phyloP scores from a whole-genome alignment of 2,888 invertebrate species.

The Limnephilus marmoratus region DNA sequence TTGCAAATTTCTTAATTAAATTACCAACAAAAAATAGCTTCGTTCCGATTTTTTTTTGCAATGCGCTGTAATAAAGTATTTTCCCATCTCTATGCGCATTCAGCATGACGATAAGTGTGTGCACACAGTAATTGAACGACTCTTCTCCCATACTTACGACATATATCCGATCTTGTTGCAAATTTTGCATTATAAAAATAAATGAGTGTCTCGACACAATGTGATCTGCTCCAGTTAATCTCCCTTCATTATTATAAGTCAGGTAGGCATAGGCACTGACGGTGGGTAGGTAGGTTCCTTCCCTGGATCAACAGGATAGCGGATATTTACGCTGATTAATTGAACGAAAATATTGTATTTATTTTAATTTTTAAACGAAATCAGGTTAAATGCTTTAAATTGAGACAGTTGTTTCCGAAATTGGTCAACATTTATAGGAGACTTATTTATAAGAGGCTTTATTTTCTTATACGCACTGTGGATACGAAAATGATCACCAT shows the following conservation, averaged over 20 bases:
- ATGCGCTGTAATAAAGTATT: neutral
- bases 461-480: too few relatives aligned
- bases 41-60: neutral
- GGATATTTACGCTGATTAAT: neutral
- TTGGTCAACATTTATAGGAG: neutral
- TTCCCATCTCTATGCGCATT: neutral
- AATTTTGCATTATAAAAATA: neutral
- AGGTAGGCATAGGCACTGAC: neutral
- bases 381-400: neutral
- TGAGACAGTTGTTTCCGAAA: neutral
- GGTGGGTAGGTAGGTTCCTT: too few relatives aligned
- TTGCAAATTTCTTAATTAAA: neutral
- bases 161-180: neutral
- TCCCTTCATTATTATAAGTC: neutral
- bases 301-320: too few relatives aligned
- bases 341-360: neutral
- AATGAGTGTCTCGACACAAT: neutral
- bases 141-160: conserved; percentile 11
- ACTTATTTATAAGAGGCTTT: neutral
- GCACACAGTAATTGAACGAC: conserved; percentile 9
- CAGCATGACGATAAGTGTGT: conserved; percentile 7
- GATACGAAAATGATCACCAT: neutral
- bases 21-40: neutral
- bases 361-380: too few relatives aligned
- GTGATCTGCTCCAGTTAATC: neutral